Evolutionary conservation across 2,113 vertebrate species (phyloP), one percentile per base, ranked within the genome.

Genomic region (Pungitius pungitius): DNA sequence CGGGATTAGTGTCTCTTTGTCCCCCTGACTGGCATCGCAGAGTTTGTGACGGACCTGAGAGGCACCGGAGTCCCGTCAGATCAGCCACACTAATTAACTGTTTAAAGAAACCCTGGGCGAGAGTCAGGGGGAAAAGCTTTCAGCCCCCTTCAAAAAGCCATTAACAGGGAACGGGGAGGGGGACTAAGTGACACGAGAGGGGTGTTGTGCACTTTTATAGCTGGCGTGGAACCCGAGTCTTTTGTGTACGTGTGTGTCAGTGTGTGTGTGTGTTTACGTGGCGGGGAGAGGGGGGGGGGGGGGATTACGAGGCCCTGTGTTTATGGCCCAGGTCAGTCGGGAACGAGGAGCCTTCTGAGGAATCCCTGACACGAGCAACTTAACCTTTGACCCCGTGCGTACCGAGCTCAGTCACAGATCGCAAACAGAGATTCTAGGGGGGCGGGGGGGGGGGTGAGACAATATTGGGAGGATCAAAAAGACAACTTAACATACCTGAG

Each of bases 21-120:
- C 80, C 75, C 59, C 8, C 62, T 80, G 85, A 90, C 85, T 86
- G 80, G 75, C 85, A 72, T 69, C 54, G 54, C 77, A 27, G 75
- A 70, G 66, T 71, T 75, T 84, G 76, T 64, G 77, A 90, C 85
- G 78, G 85, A 88, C 82, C 75, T 79, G 69, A 82, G 78, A 91
- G 89, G 80, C 90, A 85, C 77, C 78, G 4, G 85, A 87, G 85
- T 87, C 84, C 86, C 85, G 78, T 88, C 87, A 87, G 85, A 91
- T 87, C 85, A 86, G 77, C 84, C 78, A 57, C 85, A 73, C 92
- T 92, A 86, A 90, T 93, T 91, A 86, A 83, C 83, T 91, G 81
- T 92, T 94, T 94, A 95, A 95, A 94, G 88, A 94, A 95, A 93
- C 87, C 85, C 69, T 76, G 86, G 39, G 69, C 68, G 72, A 51